phyloP scores from a whole-genome alignment of 2,113 vertebrate genomes.

The Esox niger region DNA sequence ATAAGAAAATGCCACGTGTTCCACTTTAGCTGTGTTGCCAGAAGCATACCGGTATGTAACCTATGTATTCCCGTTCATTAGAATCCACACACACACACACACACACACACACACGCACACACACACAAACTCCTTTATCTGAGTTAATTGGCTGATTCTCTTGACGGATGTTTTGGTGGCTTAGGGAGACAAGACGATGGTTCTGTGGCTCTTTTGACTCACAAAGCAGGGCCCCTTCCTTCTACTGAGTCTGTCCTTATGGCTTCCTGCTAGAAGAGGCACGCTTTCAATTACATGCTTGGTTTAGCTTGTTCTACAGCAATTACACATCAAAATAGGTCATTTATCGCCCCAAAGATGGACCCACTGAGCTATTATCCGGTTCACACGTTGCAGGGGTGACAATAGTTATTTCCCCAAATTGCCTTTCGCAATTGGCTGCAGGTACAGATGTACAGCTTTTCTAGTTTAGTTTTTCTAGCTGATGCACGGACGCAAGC shows the following conservation, averaged over 20 bases:
- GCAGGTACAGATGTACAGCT: constrained; percentile 18
- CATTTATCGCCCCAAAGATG: constrained; percentile 73
- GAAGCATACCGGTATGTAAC: too few relatives aligned
- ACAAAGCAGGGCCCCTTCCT: constrained; percentile 42
- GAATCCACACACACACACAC: too few relatives aligned
- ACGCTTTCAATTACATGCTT: constrained; percentile 81
- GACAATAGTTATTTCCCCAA: constrained; percentile 60
- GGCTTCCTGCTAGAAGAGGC: constrained; percentile 52
- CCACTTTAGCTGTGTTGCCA: too few relatives aligned
- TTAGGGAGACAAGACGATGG: constrained; percentile 46
- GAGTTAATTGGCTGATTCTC: constrained; percentile 65
- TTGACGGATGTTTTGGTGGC: constrained; percentile 58
- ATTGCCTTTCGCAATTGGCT: constrained; percentile 76
- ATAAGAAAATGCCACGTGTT: not conserved
- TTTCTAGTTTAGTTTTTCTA: not conserved
- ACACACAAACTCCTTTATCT: not conserved
- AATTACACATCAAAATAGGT: constrained; percentile 76
- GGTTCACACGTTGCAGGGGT: constrained; percentile 62
- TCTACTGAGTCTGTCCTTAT: constrained; percentile 13
- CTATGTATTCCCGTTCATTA: too few relatives aligned
- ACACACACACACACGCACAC: too few relatives aligned
- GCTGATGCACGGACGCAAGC: constrained; percentile 14
- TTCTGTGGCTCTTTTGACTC: constrained; percentile 57
- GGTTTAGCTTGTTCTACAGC: constrained; percentile 72
- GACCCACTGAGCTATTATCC: constrained; percentile 74